Base-by-base conservation (phyloP, 1,140 invertebrate species). In the Chrysomallon squamiferum region DNA sequence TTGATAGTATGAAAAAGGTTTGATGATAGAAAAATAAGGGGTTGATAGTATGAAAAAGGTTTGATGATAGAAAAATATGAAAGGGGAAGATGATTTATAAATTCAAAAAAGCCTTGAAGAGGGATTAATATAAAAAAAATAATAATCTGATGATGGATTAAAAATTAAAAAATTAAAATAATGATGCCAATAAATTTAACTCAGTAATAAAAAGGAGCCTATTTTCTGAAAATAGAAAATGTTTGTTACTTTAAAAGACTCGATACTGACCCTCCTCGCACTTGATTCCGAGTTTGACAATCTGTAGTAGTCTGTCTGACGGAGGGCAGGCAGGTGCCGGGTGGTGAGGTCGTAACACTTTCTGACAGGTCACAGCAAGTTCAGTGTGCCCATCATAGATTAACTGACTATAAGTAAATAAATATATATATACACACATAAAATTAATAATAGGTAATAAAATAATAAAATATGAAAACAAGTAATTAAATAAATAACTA, bases 311-410 rank as follows among this genome's bases (percentile, higher is more conserved):
- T 77, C 94, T 89, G 83, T 99, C 96, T 43, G 95, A 97, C 0
- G 97, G 96, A 13, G 97, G 94, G 83, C 96, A 98, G 27, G 94
- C 90, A 60, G 94, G 93, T 7, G 35, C 35, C 5, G 35, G 35
- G 35, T 38, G 35, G 74, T 96, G 93, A 0, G 94, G 91, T 82
- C 96, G 93, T 0, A 95, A 90, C 27, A 91, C 84, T 62, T 90
- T 90, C 2, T 93, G 90, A 45, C 98, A 84, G 59, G 90, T 92
- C 0, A 94, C 90, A 0, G 96, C 96, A 33, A 98, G 85, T 29
- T 91, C 90, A 84, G 96, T 93, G 85, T 97, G 91, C 6, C 96
- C 96, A 90, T 99, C 97, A 77, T 88, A 88, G 61, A 87, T 88
- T 47, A 88, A 70, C 68, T 88, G 87, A 78, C 96, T 98, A 84